Percentiles rank a stretch among this genome's conserved stretches.
These are phyloP conservation scores for Sarcophaga rosellei DNA, from an alignment of 2,888 invertebrate species.

Conservation along the genomic window DNA sequence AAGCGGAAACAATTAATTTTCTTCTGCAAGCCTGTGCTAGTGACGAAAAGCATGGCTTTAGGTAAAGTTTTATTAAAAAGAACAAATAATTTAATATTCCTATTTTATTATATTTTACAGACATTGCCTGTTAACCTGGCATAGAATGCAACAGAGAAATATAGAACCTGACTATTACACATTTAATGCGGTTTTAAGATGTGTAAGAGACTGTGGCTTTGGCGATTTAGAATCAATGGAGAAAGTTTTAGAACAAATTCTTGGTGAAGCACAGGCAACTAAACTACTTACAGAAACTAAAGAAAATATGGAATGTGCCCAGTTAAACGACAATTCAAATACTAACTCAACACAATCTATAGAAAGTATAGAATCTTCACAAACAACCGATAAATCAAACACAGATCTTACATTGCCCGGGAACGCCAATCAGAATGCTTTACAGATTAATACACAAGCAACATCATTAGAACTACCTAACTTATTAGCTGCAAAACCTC, in stretches of 20 bases:
- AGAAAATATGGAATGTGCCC: background rate
- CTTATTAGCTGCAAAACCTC: slow-evolving; percentile 84
- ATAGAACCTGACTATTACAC: slow-evolving; percentile 87
- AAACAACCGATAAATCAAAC: background rate
- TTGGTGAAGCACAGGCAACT: slow-evolving; percentile 58
- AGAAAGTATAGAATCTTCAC: background rate
- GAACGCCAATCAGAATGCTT: background rate
- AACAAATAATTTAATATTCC: background rate
- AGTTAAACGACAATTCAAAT: background rate
- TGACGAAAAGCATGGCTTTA: slow-evolving; percentile 89
- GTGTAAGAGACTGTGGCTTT: slow-evolving; percentile 90
- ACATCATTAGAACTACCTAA: slow-evolving; percentile 83
- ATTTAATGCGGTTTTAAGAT: slow-evolving; percentile 91
- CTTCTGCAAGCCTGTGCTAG: slow-evolving; percentile 92
- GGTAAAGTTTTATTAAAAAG: slow-evolving; percentile 67
- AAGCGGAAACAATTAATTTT: slow-evolving; percentile 88
- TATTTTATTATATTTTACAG: slow-evolving; percentile 72
- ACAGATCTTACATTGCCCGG: background rate
- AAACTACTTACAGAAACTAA: background rate
- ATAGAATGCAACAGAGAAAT: slow-evolving; percentile 86
- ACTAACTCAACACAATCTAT: too few species aligned
- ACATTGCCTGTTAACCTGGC: slow-evolving; percentile 92
- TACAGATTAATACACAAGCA: slow-evolving; percentile 39
- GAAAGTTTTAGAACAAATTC: slow-evolving; percentile 82
- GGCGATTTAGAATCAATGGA: slow-evolving; percentile 85